These are phyloP conservation scores for Eretmocerus hayati DNA, from an alignment of 2,888 invertebrate genomes.

Conservation along the genomic window DNA sequence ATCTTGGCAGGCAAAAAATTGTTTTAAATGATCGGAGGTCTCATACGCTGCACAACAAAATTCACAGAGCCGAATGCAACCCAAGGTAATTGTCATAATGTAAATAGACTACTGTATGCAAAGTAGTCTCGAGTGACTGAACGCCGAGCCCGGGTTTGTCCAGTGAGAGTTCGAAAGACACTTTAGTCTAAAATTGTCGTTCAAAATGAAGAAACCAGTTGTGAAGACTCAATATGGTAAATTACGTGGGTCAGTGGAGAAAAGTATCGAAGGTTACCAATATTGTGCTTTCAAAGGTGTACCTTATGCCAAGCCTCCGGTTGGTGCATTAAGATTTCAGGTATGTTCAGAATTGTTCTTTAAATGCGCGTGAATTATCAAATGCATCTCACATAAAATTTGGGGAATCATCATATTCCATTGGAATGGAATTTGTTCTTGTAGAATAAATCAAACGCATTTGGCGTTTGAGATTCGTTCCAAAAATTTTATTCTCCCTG, in stretches of 20 bases:
- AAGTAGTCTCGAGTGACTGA: background rate
- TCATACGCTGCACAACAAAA: too few species aligned
- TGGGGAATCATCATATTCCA: too few species aligned
- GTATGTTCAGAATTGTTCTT: slow-evolving; percentile 7
- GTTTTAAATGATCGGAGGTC: too few species aligned
- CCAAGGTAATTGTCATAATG: background rate
- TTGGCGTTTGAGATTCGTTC: too few species aligned
- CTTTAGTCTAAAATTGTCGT: slow-evolving; percentile 3
- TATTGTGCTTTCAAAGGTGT: slow-evolving; percentile 20
- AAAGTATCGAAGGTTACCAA: slow-evolving; percentile 11
- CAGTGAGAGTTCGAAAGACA: background rate
- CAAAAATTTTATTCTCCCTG: too few species aligned
- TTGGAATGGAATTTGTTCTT: too few species aligned
- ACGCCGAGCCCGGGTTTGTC: background rate
- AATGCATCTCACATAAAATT: too few species aligned
- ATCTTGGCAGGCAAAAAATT: too few species aligned
- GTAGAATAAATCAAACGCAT: too few species aligned
- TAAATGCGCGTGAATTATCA: too few species aligned
- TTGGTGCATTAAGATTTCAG: slow-evolving; percentile 19
- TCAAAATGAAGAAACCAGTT: slow-evolving; percentile 6
- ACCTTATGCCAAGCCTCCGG: slow-evolving; percentile 19
- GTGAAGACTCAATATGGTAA: slow-evolving; percentile 8
- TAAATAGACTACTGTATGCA: slow-evolving; percentile 11
- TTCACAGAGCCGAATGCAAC: too few species aligned
- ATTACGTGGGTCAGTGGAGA: slow-evolving; percentile 5